Percentiles rank a stretch among this genome's conserved stretches.
Conservation (phyloP, 2,113 vertebrate genomes). For the Porphyrio hochstetteri region DNA sequence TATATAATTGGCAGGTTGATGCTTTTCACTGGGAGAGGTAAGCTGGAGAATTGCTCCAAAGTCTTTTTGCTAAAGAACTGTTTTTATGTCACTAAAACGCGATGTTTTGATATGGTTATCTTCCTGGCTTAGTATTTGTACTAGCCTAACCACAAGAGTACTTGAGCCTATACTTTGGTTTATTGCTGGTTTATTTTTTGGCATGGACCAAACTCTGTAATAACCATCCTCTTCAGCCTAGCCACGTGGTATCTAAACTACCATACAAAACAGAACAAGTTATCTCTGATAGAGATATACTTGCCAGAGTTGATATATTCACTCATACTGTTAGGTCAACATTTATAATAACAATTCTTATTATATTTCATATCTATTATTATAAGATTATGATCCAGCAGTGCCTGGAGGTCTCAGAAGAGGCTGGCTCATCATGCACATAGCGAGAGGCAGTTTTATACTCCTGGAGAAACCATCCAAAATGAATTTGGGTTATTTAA, state of each 20-base stretch:
- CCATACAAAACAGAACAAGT: not conserved
- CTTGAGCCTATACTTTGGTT: not conserved
- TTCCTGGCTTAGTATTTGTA: not conserved
- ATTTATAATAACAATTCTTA: constrained; percentile 18
- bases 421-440: not conserved
- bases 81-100: not conserved
- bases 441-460: not conserved
- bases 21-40: not conserved
- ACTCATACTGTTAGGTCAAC: constrained; percentile 1
- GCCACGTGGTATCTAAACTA: not conserved
- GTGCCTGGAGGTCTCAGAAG: constrained; percentile 20
- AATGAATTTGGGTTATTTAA: constrained; percentile 51
- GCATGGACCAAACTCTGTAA: not conserved
- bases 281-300: not conserved
- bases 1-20: not conserved
- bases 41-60: not conserved
- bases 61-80: not conserved
- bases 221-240: not conserved
- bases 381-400: constrained; percentile 10
- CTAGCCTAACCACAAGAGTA: not conserved
- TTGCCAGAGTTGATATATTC: constrained; percentile 15
- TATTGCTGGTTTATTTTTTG: not conserved
- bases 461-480: constrained; percentile 33
- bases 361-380: constrained; percentile 20
- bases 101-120: not conserved